These are phyloP conservation scores for Drosophila pallidifrons DNA, from an alignment of 1,140 invertebrate species.

Conservation along the genomic window DNA sequence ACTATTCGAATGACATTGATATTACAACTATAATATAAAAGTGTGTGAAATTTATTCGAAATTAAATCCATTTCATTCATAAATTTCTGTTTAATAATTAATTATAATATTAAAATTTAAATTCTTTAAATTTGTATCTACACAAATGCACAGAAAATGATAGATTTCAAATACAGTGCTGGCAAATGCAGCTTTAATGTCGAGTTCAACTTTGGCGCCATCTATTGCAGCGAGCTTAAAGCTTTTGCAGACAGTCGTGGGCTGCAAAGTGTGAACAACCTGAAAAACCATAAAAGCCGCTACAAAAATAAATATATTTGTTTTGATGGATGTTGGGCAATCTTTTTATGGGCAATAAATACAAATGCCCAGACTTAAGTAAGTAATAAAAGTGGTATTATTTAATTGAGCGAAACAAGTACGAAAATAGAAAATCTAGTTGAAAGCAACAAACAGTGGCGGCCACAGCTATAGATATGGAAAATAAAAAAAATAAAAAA, in stretches of 20 bases:
- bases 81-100: no score
- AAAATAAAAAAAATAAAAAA: not conserved
- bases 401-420: conserved; percentile 3
- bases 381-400: conserved; percentile 2
- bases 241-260: conserved; percentile 31
- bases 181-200: not conserved
- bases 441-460: not conserved
- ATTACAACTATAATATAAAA: no score
- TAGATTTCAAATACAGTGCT: not conserved
- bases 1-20: no score
- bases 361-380: not conserved
- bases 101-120: no score
- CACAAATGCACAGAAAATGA: no score
- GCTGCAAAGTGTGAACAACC: conserved; percentile 2
- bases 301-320: not conserved
- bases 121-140: no score
- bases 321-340: not conserved
- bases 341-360: conserved; percentile 6
- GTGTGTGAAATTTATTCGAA: no score
- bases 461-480: not conserved
- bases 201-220: not conserved
- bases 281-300: not conserved
- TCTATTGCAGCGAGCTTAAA: conserved; percentile 12
- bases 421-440: not conserved
- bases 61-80: not conserved